Evolutionary conservation across 2,888 invertebrate genomes (phyloP), one percentile per base, ranked within the genome.

Genomic region (Celastrina argiolus): DNA sequence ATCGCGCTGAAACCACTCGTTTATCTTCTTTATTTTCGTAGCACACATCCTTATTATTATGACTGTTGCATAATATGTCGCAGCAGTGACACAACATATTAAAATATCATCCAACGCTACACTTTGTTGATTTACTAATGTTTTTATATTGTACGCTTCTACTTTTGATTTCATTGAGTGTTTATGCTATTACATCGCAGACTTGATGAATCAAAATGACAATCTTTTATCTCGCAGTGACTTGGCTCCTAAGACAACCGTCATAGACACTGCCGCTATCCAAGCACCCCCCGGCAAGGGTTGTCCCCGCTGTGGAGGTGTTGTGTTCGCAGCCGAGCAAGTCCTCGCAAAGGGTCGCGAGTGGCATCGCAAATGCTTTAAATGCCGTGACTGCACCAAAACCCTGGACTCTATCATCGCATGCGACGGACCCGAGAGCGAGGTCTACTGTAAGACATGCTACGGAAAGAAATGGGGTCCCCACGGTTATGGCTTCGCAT

Each of bases 401-500:
- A 96, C 97, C 70, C 92, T 99, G 76, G 99, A 99, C 84, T 98
- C 98, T 65, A 97, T 98, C 82, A 98, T 96, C 78, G 98, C 98
- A 75, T 97, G 98, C 81, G 98, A 98, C 81, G 97, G 97, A 61
- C 98, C 98, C 66, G 97, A 98, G 78, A 94, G 94, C 71, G 97
- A 98, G 75, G 95, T 99, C 71, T 99, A 97, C 90, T 99, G 99
- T 92, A 98, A 97, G 90, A 97, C 97, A 79, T 99, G 99, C 90
- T 98, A 99, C 85, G 98, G 98, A 79, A 97, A 98, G 92, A 98
- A 97, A 87, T 98, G 96, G 95, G 99, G 98, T 77, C 98, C 98
- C 66, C 98, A 98, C 85, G 97, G 97, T 70, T 98, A 98, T 81
- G 98, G 98, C 68, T 98, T 97, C 83, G 98, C 98, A 72, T 97